phyloP scores from a whole-genome alignment of 1,140 invertebrate genomes.

The Cyphomyrmex costatus region DNA sequence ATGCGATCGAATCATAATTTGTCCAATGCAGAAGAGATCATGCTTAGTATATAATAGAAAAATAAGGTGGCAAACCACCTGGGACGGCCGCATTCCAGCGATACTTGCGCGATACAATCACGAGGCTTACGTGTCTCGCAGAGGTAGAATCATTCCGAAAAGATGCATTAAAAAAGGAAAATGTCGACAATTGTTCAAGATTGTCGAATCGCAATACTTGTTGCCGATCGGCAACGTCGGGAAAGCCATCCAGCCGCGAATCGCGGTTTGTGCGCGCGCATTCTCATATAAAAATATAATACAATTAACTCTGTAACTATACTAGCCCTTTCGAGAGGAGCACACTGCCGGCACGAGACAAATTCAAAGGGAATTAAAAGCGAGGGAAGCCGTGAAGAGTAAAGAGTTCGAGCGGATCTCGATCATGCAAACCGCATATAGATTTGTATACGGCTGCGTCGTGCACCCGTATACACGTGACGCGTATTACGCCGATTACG shows the following conservation, averaged over 20 bases:
- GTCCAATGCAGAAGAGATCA: conserved; percentile 23
- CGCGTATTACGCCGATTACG: conserved; percentile 73
- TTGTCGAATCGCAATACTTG: neutral
- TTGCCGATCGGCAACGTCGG: neutral
- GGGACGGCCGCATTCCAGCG: neutral
- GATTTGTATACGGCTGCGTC: conserved; percentile 31
- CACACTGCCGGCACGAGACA: conserved; percentile 78
- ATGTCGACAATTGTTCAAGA: neutral
- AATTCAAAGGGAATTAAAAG: conserved; percentile 4
- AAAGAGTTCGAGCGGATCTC: conserved; percentile 55
- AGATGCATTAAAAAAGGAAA: neutral
- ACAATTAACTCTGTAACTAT: conserved; percentile 55
- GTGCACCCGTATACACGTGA: conserved; percentile 28
- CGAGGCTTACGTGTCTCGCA: conserved; percentile 7
- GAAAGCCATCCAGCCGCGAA: conserved; percentile 25
- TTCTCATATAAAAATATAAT: conserved; percentile 54
- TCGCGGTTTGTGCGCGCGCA: conserved; percentile 5
- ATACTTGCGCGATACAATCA: conserved; percentile 2
- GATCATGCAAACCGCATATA: conserved; percentile 63
- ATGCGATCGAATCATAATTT: conserved; percentile 43
- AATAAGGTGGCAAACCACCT: neutral
- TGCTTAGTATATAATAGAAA: neutral
- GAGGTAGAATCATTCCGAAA: neutral
- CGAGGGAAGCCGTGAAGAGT: conserved; percentile 57
- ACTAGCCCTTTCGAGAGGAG: conserved; percentile 71